These are phyloP conservation scores for Pandemis heparana DNA, from an alignment of 2,888 invertebrate species.

Conservation along the genomic window DNA sequence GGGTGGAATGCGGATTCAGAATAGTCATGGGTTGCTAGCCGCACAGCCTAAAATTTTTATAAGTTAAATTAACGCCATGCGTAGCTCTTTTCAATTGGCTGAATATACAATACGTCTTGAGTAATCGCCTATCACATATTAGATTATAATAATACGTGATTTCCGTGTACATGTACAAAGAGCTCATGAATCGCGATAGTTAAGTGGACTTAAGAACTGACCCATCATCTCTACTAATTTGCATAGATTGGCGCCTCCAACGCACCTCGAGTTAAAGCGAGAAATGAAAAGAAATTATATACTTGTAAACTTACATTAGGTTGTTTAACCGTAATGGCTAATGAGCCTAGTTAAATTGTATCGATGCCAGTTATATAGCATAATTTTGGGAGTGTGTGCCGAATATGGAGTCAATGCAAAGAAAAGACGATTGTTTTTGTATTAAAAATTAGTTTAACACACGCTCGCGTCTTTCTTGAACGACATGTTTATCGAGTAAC, in stretches of 20 bases:
- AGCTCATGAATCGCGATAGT: conserved; percentile 75
- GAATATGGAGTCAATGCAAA: background rate
- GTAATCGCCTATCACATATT: background rate
- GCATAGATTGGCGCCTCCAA: conserved; percentile 56
- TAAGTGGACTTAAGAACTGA: conserved; percentile 57
- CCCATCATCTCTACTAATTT: conserved; percentile 72
- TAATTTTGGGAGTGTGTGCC: background rate
- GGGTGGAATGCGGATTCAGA: too few species aligned
- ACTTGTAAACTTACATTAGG: conserved; percentile 13
- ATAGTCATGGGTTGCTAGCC: too few species aligned
- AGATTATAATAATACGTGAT: conserved; percentile 12
- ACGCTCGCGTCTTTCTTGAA: too few species aligned
- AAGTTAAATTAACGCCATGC: background rate
- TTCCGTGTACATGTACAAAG: conserved; percentile 50
- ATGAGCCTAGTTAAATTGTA: conserved; percentile 23
- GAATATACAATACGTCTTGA: background rate
- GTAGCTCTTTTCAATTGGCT: background rate
- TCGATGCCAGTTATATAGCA: conserved; percentile 2
- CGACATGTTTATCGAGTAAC: too few species aligned
- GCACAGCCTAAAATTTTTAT: background rate
- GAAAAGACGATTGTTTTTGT: background rate
- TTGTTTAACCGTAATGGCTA: conserved; percentile 30
- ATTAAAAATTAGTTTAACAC: background rate
- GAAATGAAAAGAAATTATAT: conserved; percentile 30
- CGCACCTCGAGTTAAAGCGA: conserved; percentile 48